Conservation (phyloP, 2,888 invertebrate genomes). For the Cheilosia vulpina region DNA sequence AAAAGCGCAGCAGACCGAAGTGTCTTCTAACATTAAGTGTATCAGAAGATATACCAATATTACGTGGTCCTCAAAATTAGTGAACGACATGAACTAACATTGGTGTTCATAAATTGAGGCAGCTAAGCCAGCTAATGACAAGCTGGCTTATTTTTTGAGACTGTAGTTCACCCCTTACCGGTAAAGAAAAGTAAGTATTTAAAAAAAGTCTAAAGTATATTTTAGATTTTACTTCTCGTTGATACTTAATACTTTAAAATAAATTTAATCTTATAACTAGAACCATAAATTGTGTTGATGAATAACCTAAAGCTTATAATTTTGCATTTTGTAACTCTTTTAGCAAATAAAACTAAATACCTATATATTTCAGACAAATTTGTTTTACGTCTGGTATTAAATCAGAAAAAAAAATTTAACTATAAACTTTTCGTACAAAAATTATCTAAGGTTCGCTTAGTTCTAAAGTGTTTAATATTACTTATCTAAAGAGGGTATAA, state of each 20-base stretch:
- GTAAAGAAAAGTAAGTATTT: neutral
- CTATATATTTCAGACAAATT: slow-evolving; percentile 22
- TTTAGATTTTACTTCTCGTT: slow-evolving; percentile 54
- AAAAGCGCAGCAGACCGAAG: too few species aligned
- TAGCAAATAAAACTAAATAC: slow-evolving; percentile 41
- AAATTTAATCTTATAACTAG: slow-evolving; percentile 41
- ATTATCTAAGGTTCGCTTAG: slow-evolving; percentile 64
- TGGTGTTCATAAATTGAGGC: too few species aligned
- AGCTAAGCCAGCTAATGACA: too few species aligned
- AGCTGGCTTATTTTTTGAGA: too few species aligned
- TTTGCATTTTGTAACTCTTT: slow-evolving; percentile 61
- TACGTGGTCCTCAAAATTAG: too few species aligned
- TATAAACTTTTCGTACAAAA: slow-evolving; percentile 68
- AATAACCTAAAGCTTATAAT: slow-evolving; percentile 42
- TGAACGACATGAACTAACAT: too few species aligned
- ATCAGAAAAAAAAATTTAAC: slow-evolving; percentile 57
- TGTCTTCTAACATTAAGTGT: too few species aligned
- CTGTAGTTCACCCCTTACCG: too few species aligned
- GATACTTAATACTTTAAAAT: slow-evolving; percentile 32
- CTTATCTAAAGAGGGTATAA: slow-evolving; percentile 38
- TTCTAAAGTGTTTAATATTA: slow-evolving; percentile 32
- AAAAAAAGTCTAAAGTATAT: slow-evolving; percentile 54
- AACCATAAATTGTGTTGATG: slow-evolving; percentile 43
- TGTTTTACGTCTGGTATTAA: slow-evolving; percentile 28
- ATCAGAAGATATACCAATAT: too few species aligned